Conservation (phyloP, 1,140 invertebrate genomes). For the Dryas iulia region DNA sequence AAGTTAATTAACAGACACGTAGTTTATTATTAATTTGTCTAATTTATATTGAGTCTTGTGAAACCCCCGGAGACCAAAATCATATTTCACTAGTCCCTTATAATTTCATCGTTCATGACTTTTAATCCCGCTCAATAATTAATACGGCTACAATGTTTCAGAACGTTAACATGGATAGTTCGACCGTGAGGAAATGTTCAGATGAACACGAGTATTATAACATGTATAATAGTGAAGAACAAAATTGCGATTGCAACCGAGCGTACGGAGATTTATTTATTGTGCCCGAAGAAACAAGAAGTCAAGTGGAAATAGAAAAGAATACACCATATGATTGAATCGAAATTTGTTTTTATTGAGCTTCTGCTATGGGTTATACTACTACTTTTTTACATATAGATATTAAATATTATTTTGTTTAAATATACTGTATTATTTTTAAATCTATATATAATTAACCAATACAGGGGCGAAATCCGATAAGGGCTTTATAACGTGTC, state of each 20-base stretch:
- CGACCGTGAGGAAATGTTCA: neutral
- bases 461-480: too few relatives aligned
- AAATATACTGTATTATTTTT: neutral
- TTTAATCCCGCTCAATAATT: neutral
- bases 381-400: neutral
- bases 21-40: too few relatives aligned
- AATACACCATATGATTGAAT: slow-evolving; percentile 22
- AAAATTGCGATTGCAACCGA: slow-evolving; percentile 4
- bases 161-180: neutral
- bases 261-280: slow-evolving; percentile 18
- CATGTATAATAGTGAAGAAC: slow-evolving; percentile 14
- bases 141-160: neutral
- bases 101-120: neutral
- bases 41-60: neutral
- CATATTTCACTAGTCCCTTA: neutral
- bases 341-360: neutral
- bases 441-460: too few relatives aligned
- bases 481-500: too few relatives aligned
- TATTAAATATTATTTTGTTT: neutral
- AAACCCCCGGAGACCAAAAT: neutral
- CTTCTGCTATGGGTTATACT: neutral
- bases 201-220: slow-evolving; percentile 24
- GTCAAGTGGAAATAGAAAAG: slow-evolving; percentile 60
- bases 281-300: slow-evolving; percentile 58
- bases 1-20: neutral